Evolutionary conservation across 92 coral and sea anemone genomes (phyloP).

Genomic region (Epizoanthus ramosus): DNA sequence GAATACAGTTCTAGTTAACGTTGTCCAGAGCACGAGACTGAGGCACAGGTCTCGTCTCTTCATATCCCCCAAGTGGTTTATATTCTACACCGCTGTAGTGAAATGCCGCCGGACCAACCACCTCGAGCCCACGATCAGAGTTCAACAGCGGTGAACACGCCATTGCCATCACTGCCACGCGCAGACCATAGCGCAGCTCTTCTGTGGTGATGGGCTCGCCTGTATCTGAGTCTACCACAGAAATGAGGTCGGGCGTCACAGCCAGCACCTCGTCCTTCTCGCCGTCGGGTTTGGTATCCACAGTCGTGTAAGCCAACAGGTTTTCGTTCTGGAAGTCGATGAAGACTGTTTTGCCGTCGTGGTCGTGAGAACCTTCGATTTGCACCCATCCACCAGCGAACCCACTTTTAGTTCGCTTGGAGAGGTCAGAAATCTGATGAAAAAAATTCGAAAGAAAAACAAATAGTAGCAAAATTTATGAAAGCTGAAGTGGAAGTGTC

Average conservation of each 20-base stretch:
- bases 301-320: constrained; percentile 62
- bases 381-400: constrained; percentile 73
- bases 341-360: constrained; percentile 40
- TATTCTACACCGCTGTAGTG: constrained; percentile 72
- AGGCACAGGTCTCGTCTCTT: constrained; percentile 79
- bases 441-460: background rate
- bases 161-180: constrained; percentile 88
- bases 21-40: background rate
- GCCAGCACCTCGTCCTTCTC: constrained; percentile 62
- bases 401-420: constrained; percentile 75
- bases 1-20: background rate
- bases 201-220: constrained; percentile 94
- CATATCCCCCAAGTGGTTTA: constrained; percentile 64
- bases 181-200: constrained; percentile 88
- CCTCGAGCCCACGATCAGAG: constrained; percentile 65
- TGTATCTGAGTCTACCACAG: constrained; percentile 83
- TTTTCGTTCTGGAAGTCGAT: constrained; percentile 95
- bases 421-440: constrained; percentile 75
- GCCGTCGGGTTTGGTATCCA: constrained; percentile 51
- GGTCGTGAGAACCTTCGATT: constrained; percentile 61
- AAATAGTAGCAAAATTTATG: background rate
- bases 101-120: constrained; percentile 89
- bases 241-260: constrained; percentile 89
- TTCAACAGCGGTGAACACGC: constrained; percentile 72
- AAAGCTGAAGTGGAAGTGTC: no score